Percentiles rank a stretch among this genome's conserved stretches.
phyloP scores from a whole-genome alignment of 2,113 vertebrate genomes.

The Oreotrochilus melanogaster region DNA sequence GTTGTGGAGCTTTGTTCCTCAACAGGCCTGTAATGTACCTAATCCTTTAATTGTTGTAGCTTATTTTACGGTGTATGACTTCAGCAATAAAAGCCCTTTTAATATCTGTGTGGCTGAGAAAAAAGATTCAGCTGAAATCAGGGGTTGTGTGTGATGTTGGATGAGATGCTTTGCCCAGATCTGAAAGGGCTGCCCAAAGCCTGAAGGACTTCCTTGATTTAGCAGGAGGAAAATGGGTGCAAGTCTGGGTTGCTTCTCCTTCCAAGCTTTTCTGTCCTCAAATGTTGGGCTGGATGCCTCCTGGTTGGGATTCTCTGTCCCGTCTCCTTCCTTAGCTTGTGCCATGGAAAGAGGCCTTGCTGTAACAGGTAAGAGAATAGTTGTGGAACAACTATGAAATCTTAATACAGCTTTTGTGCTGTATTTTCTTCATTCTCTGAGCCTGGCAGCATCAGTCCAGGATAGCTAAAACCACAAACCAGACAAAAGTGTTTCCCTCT shows the following conservation, averaged over 20 bases:
- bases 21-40: not conserved
- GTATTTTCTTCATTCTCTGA: not conserved
- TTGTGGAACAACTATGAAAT: not conserved
- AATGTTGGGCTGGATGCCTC: not conserved
- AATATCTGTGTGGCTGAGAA: not conserved
- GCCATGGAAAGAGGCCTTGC: not conserved
- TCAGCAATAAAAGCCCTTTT: not conserved
- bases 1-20: not conserved
- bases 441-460: conserved; percentile 8
- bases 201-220: not conserved
- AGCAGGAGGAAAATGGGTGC: not conserved
- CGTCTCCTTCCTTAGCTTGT: not conserved
- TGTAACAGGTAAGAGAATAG: not conserved
- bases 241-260: not conserved
- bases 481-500: not conserved
- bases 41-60: not conserved
- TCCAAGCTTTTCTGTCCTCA: not conserved
- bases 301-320: too few relatives aligned
- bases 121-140: not conserved
- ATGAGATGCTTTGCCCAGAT: not conserved
- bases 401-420: not conserved
- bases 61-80: not conserved
- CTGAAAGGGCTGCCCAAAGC: not conserved
- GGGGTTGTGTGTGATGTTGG: not conserved
- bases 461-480: not conserved